phyloP scores from a whole-genome alignment of 2,113 vertebrate genomes.

The Acrocephalus arundinaceus region DNA sequence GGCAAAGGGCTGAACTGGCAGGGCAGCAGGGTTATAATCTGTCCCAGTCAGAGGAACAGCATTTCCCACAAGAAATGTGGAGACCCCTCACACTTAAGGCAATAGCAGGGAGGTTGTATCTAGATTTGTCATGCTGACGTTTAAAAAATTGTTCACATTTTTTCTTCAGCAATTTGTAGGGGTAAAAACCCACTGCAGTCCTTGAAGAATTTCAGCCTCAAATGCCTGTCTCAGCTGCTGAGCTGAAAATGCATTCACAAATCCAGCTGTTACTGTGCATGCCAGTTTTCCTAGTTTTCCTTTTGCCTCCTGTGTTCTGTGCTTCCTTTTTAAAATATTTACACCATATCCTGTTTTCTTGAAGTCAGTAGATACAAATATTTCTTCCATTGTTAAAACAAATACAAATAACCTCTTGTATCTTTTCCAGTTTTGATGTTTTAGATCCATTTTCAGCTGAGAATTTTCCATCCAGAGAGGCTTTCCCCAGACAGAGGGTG shows the following conservation, averaged over 20 bases:
- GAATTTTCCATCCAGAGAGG: neutral
- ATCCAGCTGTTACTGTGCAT: neutral
- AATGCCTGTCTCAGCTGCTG: neutral
- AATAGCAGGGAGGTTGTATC: neutral
- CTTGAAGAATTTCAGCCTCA: neutral
- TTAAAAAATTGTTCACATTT: neutral
- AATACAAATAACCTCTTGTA: neutral
- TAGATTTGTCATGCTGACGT: neutral
- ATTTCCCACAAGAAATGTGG: neutral
- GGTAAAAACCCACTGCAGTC: neutral
- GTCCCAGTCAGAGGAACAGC: neutral
- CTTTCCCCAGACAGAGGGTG: neutral
- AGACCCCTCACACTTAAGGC: neutral
- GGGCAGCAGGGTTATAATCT: neutral
- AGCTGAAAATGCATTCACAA: neutral
- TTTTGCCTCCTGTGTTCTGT: neutral
- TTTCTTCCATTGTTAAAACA: neutral
- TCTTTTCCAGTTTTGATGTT: neutral
- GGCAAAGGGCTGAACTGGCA: neutral
- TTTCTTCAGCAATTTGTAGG: neutral
- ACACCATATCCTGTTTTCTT: constrained; percentile 17
- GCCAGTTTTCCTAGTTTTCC: neutral
- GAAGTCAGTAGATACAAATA: neutral
- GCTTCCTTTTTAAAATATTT: neutral
- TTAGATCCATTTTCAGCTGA: neutral